A percentile compares a stretch with the other conserved stretches of the same genome.
phyloP scores from a whole-genome alignment of 2,113 vertebrate species.

The Zingel zingel region DNA sequence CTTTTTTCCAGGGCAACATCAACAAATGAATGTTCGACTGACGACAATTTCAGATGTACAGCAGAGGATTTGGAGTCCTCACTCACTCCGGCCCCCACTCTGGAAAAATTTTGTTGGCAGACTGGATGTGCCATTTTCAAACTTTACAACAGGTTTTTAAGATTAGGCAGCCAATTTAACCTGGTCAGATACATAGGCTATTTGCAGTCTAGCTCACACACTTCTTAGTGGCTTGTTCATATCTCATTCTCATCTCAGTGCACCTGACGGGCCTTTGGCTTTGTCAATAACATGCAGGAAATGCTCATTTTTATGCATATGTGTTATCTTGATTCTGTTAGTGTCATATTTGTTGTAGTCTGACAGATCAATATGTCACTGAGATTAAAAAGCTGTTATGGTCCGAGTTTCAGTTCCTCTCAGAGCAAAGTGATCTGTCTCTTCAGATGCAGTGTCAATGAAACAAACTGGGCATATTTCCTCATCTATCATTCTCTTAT shows the following conservation, averaged over 20 bases:
- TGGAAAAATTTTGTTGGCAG: not conserved
- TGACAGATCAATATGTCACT: not conserved
- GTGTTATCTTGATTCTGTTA: not conserved
- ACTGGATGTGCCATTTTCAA: not conserved
- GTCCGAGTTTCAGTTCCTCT: not conserved
- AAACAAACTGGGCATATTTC: not conserved
- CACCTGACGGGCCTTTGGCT: not conserved
- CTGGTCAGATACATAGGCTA: not conserved
- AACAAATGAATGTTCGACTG: constrained; percentile 26
- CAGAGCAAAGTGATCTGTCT: not conserved
- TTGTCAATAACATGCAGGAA: not conserved
- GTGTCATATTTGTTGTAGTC: not conserved
- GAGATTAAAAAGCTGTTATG: not conserved
- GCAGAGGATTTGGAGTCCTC: constrained; percentile 8
- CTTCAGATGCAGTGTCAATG: not conserved
- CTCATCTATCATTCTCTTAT: not conserved
- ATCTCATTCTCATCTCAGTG: not conserved
- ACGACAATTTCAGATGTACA: constrained; percentile 28
- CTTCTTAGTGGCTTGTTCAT: not conserved
- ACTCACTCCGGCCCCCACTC: not conserved
- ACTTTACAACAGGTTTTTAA: not conserved
- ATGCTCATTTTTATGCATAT: not conserved
- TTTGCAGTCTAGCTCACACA: not conserved
- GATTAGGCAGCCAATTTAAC: not conserved
- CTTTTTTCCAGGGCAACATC: constrained; percentile 75